A percentile compares a stretch with the other conserved stretches of the same genome.
Conservation (phyloP, 2,113 vertebrate genomes). For the Hyperoodon ampullatus region DNA sequence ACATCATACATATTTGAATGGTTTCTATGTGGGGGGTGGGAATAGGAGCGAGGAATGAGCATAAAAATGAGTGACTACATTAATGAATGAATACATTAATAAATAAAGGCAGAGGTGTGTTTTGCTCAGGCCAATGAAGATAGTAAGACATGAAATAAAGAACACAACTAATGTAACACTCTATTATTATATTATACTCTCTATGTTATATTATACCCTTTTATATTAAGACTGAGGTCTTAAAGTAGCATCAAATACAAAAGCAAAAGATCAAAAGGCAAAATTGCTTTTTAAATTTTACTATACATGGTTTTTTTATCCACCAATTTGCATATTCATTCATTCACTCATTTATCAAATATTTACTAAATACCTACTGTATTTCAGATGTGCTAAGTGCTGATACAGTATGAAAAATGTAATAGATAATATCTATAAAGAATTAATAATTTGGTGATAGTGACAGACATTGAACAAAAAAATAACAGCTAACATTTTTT, state of each 20-base stretch:
- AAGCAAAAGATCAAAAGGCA: neutral
- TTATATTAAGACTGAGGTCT: neutral
- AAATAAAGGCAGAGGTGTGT: neutral
- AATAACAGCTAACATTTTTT: neutral
- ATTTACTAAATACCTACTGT: neutral
- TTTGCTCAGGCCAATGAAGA: neutral
- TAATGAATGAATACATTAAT: neutral
- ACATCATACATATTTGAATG: neutral
- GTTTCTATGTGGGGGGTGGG: neutral
- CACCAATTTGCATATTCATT: neutral
- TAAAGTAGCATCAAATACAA: neutral
- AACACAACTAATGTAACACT: neutral
- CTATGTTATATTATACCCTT: neutral
- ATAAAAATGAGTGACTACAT: neutral
- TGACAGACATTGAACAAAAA: neutral
- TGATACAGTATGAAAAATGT: neutral
- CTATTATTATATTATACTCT: neutral
- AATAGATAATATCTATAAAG: neutral
- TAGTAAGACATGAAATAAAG: neutral
- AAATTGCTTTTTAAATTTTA: neutral
- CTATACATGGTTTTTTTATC: neutral
- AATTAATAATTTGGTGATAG: neutral
- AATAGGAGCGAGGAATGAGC: neutral
- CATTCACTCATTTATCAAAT: neutral
- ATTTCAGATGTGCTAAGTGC: neutral